Evolutionary conservation across 2,113 vertebrate species (phyloP), one percentile per base, ranked within the genome.

Genomic region (Cryptotis parvus): DNA sequence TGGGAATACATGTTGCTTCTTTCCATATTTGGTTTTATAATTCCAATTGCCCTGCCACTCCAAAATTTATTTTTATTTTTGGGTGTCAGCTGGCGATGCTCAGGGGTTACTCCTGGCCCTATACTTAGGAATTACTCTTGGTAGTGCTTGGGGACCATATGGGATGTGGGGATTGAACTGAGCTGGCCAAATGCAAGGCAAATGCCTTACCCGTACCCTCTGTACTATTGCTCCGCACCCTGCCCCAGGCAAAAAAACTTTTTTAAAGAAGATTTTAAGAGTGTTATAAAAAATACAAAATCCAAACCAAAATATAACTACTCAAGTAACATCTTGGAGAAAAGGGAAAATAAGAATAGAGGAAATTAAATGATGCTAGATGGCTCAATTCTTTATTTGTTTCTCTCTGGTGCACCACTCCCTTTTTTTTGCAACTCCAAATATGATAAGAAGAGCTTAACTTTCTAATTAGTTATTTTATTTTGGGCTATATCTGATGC

Each of bases 271-370:
- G 20, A 3, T 90, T 85, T 82, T 4, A 85, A 58, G 6, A 77
- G 58, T 26, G 29, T 22, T 73, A 80, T 10, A 66, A 74, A 90
- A 74, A 66, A 90, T 14, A 68, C 73, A 68, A 74, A 94, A 31
- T 37, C 11, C 11, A 58, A 58, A 78, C 24, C 49, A 29, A 49
- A 69, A 26, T 49, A 55, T 84, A 72, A 9, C 16, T 10, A 22
- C 22, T 33, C 52, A 90, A 49, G 29, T 68, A 77, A 91, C 74
- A 24, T 79, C 24, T n/a, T 22, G 16, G 6, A 55, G 6, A 61
- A 80, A 80, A 55, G 70, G 31, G 65, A 85, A 86, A 69, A 90
- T 26, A 73, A 77, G 39, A 31, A 81, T 12, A 73, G 75, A 77
- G 65, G 43, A 39, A 74, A 90, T 84, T 16, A 87, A 63, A 27